Conservation (phyloP, 2,888 invertebrate genomes). For the Hedychridium roseum region DNA sequence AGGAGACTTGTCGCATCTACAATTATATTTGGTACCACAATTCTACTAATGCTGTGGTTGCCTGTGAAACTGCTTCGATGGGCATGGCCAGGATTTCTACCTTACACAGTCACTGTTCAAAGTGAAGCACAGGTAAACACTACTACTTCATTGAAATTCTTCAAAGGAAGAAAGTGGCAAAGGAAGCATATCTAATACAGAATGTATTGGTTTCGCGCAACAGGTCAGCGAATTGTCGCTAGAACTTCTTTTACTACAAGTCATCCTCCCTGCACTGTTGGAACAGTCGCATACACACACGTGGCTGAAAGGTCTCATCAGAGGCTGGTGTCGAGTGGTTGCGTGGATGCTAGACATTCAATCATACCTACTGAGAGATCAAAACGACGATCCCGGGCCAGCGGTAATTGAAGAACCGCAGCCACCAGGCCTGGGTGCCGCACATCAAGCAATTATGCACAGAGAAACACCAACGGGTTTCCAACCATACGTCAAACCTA, state of each 20-base stretch:
- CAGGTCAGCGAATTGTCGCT: constrained; percentile 92
- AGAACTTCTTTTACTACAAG: constrained; percentile 90
- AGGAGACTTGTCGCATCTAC: constrained; percentile 91
- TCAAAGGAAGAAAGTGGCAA: too few species aligned
- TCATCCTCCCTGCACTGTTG: constrained; percentile 92
- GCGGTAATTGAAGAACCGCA: constrained; percentile 57
- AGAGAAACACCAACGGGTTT: constrained; percentile 81
- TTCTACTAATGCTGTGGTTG: constrained; percentile 94
- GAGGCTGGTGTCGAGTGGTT: constrained; percentile 85
- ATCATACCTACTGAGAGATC: constrained; percentile 87
- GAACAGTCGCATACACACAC: constrained; percentile 96
- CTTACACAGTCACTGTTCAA: constrained; percentile 89
- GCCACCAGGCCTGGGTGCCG: constrained; percentile 73
- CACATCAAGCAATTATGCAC: constrained; percentile 88
- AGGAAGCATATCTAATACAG: too few species aligned
- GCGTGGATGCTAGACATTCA: constrained; percentile 87
- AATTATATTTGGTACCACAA: constrained; percentile 95
- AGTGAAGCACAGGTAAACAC: constrained; percentile 77
- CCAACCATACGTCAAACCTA: constrained; percentile 89
- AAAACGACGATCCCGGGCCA: constrained; percentile 56
- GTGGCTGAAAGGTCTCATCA: constrained; percentile 90
- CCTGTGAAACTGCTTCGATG: constrained; percentile 88
- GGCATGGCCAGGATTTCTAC: constrained; percentile 86
- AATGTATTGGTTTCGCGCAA: too few species aligned
- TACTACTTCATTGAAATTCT: background rate